Base-by-base conservation (phyloP, 2,113 vertebrate genomes). In the Struthio camelus region DNA sequence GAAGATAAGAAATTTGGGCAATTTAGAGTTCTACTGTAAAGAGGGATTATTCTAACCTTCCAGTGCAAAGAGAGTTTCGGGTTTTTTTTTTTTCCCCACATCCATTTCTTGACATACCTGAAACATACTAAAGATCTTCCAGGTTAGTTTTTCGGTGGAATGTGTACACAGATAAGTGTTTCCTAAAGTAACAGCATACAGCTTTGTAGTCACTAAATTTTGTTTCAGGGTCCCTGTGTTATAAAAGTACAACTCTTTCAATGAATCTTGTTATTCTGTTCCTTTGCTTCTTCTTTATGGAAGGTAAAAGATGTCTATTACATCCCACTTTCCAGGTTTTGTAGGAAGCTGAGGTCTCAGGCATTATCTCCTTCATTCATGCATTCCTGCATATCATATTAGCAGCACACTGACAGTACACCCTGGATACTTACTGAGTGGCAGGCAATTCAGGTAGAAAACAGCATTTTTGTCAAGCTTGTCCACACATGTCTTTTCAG, bases 371-470 rank as follows among this genome's bases (percentile, higher is more conserved):
- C 24, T 48, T 13, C 28, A 23, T 71, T 69, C 46, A 56, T 77
- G 24, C 15, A 15, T 28, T 34, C 38, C 48, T 64, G n/a, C 4
- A 1, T 14, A 16, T 70, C 25, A 6, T 15, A 36, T 3, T 23
- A 51, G 62, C 17, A 62, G 7, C 42, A 67, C 38, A 1, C 14
- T 32, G 84, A 48, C 66, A 48, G 81, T 42, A 9, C n/a, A n/a
- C 50, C 11, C 23, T 25, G 50, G 24, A 4, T 40, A 12, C 69
- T 53, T n/a, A 36, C 40, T 14, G 44, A 92, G 66, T 85, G 90
- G 65, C 89, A 85, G 86, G 44, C 51, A 93, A 92, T 62, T 89
- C 89, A 70, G 86, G 86, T 85, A 94, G 92, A 95, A 97, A 96
- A 87, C 48, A 82, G 40, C 69, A 50, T 77, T 91, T 92, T 96